Evolutionary conservation across 2,888 invertebrate genomes (phyloP).

Genomic region (Melangyna quadrimaculata): DNA sequence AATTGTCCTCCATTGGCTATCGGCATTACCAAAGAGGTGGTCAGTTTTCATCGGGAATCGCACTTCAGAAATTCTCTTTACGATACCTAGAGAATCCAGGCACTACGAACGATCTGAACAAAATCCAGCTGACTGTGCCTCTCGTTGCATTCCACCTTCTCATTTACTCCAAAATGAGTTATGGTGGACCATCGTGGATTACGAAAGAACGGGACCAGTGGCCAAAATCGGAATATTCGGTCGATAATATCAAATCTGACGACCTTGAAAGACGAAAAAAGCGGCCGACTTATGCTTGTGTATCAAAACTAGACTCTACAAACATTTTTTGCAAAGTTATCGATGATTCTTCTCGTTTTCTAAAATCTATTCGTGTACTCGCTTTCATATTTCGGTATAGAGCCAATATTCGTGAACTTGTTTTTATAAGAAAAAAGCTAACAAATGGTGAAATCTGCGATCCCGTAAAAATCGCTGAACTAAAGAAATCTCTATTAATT

Average conservation of each 20-base stretch:
- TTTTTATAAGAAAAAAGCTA: not conserved
- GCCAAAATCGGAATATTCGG: constrained; percentile 6
- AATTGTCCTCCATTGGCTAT: constrained; percentile 20
- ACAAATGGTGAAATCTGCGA: too few relatives aligned
- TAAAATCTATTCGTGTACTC: constrained; percentile 4
- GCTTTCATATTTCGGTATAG: not conserved
- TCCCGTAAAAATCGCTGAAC: not conserved
- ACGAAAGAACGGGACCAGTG: not conserved
- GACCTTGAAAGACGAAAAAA: not conserved
- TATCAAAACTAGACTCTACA: not conserved
- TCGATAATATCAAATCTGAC: not conserved
- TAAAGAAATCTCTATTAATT: not conserved
- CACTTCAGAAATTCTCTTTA: constrained; percentile 49
- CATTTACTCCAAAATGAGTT: constrained; percentile 6
- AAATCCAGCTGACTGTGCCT: constrained; percentile 51
- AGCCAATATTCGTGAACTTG: not conserved
- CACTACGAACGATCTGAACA: not conserved
- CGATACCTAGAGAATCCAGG: constrained; percentile 9
- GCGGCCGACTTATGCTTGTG: not conserved
- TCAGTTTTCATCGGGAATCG: constrained; percentile 17
- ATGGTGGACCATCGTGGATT: constrained; percentile 4
- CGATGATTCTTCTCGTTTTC: not conserved
- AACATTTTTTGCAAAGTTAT: not conserved
- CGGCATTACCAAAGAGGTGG: not conserved
- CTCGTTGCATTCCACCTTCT: constrained; percentile 15